phyloP scores from a whole-genome alignment of 2,888 invertebrate genomes.

The Masnerella sp. region DNA sequence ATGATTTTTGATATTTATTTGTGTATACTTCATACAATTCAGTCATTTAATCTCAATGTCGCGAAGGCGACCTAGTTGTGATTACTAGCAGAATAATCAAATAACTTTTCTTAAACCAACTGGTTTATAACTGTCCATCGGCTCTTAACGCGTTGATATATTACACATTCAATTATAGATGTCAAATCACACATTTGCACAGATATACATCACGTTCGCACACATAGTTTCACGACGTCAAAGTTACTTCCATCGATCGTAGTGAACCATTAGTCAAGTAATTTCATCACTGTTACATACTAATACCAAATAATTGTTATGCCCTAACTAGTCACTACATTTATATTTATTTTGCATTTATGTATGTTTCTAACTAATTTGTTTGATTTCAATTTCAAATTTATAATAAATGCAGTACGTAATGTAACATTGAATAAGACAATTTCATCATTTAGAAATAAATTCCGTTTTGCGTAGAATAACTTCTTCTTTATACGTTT shows the following conservation, averaged over 20 bases:
- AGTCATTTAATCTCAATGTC: no score
- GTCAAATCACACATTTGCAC: constrained; percentile 53
- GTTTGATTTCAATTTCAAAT: not conserved
- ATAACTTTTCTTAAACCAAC: constrained; percentile 35
- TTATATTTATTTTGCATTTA: constrained; percentile 55
- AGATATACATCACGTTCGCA: constrained; percentile 49
- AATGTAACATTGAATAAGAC: no score
- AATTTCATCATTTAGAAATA: no score
- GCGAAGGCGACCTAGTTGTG: not conserved
- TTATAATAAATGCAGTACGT: no score
- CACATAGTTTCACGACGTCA: constrained; percentile 47
- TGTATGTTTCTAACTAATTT: not conserved
- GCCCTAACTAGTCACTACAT: no score
- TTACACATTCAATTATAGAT: constrained; percentile 55
- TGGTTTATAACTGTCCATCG: constrained; percentile 54
- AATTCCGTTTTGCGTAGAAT: no score
- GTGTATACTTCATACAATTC: no score
- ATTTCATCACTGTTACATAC: constrained; percentile 50
- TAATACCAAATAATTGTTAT: constrained; percentile 62
- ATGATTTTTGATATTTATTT: no score
- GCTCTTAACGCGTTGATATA: constrained; percentile 37
- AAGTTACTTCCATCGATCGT: constrained; percentile 62
- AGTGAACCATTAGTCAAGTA: constrained; percentile 61
- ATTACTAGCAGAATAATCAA: constrained; percentile 38
- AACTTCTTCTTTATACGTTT: no score